Evolutionary conservation across 2,113 vertebrate species (phyloP).

Genomic region (Orthonyx spaldingii): DNA sequence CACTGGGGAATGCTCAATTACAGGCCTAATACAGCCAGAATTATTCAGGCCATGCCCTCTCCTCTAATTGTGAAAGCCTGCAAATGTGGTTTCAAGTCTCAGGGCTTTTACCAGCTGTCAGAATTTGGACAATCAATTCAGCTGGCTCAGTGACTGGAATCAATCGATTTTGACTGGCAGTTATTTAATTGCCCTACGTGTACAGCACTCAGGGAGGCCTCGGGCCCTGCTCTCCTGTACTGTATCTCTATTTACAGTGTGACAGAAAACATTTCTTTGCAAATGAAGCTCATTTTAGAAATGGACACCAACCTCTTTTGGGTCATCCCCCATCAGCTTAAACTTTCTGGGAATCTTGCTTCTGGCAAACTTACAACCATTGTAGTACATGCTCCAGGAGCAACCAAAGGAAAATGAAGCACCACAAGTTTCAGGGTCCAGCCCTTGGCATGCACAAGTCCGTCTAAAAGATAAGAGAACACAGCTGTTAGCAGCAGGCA

Average conservation of each 20-base stretch:
- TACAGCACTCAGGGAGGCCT: not conserved
- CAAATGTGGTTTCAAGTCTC: not conserved
- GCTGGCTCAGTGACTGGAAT: conserved; percentile 23
- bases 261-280: not conserved
- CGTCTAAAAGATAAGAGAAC: conserved; percentile 75
- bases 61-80: conserved; percentile 1
- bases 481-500: not conserved
- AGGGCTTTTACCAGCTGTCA: conserved; percentile 32
- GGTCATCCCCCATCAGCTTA: conserved; percentile 89
- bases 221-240: not conserved
- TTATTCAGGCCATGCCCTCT: not conserved
- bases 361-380: conserved; percentile 97
- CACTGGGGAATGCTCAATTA: not conserved
- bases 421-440: conserved; percentile 87
- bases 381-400: conserved; percentile 99
- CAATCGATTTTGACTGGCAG: conserved; percentile 15
- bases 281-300: conserved; percentile 24
- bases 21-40: not conserved
- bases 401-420: conserved; percentile 99
- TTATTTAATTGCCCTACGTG: conserved; percentile 8
- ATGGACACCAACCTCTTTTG: conserved; percentile 84
- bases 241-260: not conserved
- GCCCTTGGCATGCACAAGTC: conserved; percentile 94
- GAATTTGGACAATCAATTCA: conserved; percentile 22
- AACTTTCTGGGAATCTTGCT: conserved; percentile 98